Percentiles rank a stretch among this genome's conserved stretches.
These are phyloP conservation scores for Polia nebulosa DNA, from an alignment of 2,888 invertebrate genomes.

Conservation along the genomic window DNA sequence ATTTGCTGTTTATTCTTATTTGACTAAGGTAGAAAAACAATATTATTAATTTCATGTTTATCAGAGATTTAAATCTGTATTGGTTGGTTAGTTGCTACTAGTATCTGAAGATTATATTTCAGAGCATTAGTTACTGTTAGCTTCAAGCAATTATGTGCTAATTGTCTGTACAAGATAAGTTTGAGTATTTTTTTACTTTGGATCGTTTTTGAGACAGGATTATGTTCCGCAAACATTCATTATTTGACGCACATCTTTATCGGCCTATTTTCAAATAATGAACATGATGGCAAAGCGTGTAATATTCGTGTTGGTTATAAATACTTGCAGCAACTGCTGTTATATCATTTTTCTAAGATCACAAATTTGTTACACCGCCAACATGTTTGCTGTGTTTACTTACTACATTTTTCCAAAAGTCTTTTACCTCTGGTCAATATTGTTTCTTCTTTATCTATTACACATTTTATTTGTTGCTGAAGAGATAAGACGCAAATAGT, in stretches of 20 bases:
- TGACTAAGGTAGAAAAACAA: background rate
- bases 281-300: too few relatives aligned
- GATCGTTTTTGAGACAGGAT: background rate
- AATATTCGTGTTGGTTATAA: background rate
- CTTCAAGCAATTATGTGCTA: background rate
- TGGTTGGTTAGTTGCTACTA: too few relatives aligned
- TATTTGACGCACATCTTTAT: background rate
- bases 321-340: background rate
- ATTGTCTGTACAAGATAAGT: background rate
- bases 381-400: background rate
- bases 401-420: too few relatives aligned
- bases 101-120: too few relatives aligned
- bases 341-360: background rate
- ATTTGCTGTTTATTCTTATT: background rate
- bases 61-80: too few relatives aligned
- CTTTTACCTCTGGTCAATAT: background rate
- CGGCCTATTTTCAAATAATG: background rate
- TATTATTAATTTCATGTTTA: background rate
- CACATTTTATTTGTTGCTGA: background rate
- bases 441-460: background rate
- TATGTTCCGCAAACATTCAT: too few relatives aligned
- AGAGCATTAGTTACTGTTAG: background rate
- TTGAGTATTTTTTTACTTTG: background rate
- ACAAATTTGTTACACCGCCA: background rate
- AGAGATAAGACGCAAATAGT: background rate